Percentiles rank a stretch among this genome's conserved stretches.
Evolutionary conservation across 2,113 vertebrate genomes (phyloP).

Genomic region (Piliocolobus tephrosceles): DNA sequence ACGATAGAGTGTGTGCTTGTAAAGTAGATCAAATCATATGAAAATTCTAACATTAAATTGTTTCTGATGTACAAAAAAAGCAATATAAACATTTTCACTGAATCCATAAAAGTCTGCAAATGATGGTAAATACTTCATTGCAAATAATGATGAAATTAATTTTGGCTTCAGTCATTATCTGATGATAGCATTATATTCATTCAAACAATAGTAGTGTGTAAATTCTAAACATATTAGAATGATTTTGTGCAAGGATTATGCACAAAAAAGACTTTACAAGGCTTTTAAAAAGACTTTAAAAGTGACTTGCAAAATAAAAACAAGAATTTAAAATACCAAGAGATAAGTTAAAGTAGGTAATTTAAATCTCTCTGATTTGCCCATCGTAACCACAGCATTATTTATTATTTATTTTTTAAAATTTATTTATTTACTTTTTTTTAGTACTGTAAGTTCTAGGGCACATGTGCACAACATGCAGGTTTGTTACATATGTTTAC

Average conservation of each 20-base stretch:
- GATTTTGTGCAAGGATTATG: neutral
- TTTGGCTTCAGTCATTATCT: neutral
- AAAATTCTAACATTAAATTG: constrained; percentile 27
- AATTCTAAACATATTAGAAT: constrained; percentile 2
- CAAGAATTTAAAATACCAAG: neutral
- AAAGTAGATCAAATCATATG: neutral
- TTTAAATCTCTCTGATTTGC: constrained; percentile 26
- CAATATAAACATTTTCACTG: neutral
- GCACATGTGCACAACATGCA: too few relatives aligned
- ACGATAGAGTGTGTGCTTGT: neutral
- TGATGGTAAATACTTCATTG: neutral
- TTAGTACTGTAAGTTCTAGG: too few relatives aligned
- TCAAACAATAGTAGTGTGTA: neutral
- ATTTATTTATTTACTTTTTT: too few relatives aligned
- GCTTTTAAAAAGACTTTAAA: neutral
- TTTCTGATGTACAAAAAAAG: neutral
- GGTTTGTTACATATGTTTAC: too few relatives aligned
- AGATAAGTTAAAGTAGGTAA: constrained; percentile 39
- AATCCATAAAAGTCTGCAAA: constrained; percentile 12
- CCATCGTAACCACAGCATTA: constrained; percentile 20
- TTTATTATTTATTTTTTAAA: neutral
- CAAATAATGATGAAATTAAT: constrained; percentile 34
- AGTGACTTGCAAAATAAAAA: constrained; percentile 23
- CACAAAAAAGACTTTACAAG: neutral
- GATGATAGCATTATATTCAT: neutral